phyloP scores from a whole-genome alignment of 2,888 invertebrate species.

The Amiota communis region DNA sequence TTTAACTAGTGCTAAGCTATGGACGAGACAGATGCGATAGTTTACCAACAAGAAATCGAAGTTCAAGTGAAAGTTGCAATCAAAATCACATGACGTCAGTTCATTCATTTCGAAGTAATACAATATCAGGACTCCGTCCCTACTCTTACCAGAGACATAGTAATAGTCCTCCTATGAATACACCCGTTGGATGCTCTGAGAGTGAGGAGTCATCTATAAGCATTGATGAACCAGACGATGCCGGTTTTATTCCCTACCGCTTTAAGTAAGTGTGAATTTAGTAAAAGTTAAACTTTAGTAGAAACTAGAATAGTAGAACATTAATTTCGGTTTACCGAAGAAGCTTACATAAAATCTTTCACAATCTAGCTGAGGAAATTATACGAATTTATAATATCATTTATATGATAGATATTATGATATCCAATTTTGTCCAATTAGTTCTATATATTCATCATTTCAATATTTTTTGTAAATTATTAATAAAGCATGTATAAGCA shows the following conservation, averaged over 20 bases:
- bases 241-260: slow-evolving; percentile 59
- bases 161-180: slow-evolving; percentile 73
- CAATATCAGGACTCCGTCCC: slow-evolving; percentile 72
- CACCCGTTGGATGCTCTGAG: slow-evolving; percentile 79
- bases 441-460: too few species aligned
- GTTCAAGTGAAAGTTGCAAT: slow-evolving; percentile 77
- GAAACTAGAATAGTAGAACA: neutral
- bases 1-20: slow-evolving; percentile 42
- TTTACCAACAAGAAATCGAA: slow-evolving; percentile 81
- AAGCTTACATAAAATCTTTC: too few species aligned
- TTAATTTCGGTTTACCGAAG: too few species aligned
- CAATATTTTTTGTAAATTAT: too few species aligned
- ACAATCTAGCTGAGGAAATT: too few species aligned
- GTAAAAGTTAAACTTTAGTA: neutral
- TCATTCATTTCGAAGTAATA: slow-evolving; percentile 72
- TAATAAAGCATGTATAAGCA: too few species aligned
- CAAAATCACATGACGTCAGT: slow-evolving; percentile 66
- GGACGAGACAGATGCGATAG: slow-evolving; percentile 85
- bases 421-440: too few species aligned
- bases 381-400: too few species aligned
- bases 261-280: slow-evolving; percentile 60
- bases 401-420: too few species aligned
- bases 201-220: slow-evolving; percentile 81
- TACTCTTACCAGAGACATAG: slow-evolving; percentile 72
- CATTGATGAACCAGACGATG: slow-evolving; percentile 80